Evolutionary conservation across 2,113 vertebrate species (phyloP).

Genomic region (Odontophorus gujanensis): DNA sequence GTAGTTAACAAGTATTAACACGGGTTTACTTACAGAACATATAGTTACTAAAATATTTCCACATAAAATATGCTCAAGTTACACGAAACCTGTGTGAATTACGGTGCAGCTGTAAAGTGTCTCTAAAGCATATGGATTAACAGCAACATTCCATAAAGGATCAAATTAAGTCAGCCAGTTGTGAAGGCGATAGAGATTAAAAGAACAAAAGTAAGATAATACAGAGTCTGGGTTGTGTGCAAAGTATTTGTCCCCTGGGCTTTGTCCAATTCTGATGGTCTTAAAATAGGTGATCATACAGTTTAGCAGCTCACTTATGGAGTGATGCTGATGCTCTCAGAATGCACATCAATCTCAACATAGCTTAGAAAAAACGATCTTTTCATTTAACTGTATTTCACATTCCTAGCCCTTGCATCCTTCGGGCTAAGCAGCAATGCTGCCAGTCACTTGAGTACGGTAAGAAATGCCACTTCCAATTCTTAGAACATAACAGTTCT

Average conservation of each 20-base stretch:
- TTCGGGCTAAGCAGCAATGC: conserved; percentile 19
- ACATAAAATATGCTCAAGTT: conserved; percentile 84
- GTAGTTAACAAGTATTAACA: conserved; percentile 88
- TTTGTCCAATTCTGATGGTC: conserved; percentile 39
- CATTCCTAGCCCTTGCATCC: conserved; percentile 33
- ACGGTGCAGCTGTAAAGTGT: conserved; percentile 74
- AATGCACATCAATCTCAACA: conserved; percentile 28
- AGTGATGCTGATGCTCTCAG: neutral
- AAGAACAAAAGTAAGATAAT: conserved; percentile 40
- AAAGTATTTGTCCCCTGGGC: conserved; percentile 25
- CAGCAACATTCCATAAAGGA: conserved; percentile 71
- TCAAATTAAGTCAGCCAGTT: conserved; percentile 71
- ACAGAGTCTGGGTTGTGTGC: conserved; percentile 46
- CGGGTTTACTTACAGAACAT: conserved; percentile 89
- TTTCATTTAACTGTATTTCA: neutral
- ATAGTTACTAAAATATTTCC: conserved; percentile 88
- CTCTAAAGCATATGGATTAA: conserved; percentile 76
- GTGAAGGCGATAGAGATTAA: conserved; percentile 48
- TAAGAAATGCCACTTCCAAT: neutral
- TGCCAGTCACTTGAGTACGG: neutral
- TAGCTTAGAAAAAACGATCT: conserved; percentile 21
- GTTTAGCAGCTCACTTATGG: neutral
- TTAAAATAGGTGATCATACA: neutral
- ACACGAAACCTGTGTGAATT: conserved; percentile 75
- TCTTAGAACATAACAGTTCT: neutral